phyloP scores from a whole-genome alignment of 23 tunicate genomes.

The Ascidia mentula region DNA sequence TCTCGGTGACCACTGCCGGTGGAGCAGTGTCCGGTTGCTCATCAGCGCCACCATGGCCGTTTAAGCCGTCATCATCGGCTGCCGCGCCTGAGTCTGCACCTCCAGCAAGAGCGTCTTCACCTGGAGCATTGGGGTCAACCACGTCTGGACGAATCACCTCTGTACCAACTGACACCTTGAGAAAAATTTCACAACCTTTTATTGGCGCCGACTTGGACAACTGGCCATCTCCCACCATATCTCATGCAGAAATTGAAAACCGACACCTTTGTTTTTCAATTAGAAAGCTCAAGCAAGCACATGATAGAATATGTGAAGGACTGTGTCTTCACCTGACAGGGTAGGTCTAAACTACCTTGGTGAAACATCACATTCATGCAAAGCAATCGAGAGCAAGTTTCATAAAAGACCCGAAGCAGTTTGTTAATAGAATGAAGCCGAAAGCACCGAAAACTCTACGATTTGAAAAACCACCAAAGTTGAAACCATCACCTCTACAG shows the following conservation, averaged over 20 bases:
- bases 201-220: background rate
- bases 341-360: no score
- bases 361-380: no score
- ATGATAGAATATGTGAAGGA: background rate
- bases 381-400: no score
- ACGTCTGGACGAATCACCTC: background rate
- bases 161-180: background rate
- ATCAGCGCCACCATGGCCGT: background rate
- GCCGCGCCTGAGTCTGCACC: background rate
- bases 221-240: background rate
- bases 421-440: no score
- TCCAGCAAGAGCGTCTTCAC: background rate
- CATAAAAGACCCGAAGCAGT: no score
- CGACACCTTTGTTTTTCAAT: background rate
- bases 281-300: background rate
- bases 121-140: background rate
- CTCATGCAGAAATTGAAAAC: background rate
- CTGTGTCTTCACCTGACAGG: no score
- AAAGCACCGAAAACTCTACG: no score
- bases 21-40: slow-evolving; percentile 7
- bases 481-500: no score
- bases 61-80: background rate
- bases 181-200: no score
- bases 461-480: no score
- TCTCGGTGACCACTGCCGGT: background rate